These are phyloP conservation scores for Trileptium ribeirensis DNA, from an alignment of 2,888 invertebrate species.

Conservation along the genomic window DNA sequence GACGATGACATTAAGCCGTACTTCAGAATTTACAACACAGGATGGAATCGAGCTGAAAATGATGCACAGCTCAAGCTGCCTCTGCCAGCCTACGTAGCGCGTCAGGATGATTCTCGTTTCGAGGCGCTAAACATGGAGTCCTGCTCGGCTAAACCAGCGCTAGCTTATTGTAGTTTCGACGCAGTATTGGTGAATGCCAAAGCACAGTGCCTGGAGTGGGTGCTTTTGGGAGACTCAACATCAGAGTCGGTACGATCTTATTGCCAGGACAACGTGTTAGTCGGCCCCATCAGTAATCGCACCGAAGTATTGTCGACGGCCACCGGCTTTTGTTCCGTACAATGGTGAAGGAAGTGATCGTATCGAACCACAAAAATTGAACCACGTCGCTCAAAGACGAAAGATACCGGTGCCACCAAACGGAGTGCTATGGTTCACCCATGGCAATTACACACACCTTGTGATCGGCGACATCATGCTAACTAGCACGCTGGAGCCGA, in stretches of 20 bases:
- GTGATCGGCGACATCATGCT: not conserved
- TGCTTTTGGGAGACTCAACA: not conserved
- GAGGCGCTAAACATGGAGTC: not conserved
- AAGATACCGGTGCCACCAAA: not conserved
- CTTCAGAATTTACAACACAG: not conserved
- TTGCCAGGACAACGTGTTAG: not conserved
- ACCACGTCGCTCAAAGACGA: not conserved
- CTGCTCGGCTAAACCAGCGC: not conserved
- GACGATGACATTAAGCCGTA: not conserved
- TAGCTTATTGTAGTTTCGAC: not conserved
- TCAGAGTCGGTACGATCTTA: not conserved
- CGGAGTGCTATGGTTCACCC: not conserved
- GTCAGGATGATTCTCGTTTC: not conserved
- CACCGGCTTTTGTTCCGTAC: not conserved
- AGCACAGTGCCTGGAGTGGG: not conserved
- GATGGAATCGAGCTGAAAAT: not conserved
- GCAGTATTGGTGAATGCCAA: not conserved
- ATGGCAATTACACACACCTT: not conserved
- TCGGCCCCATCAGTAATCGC: not conserved
- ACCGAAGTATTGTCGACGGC: not conserved
- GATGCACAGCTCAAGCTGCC: not conserved
- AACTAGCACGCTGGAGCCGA: not conserved
- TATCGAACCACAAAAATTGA: not conserved
- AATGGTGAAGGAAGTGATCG: not conserved
- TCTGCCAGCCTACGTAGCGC: not conserved